Conservation (phyloP, 1,140 invertebrate species). For the Globodera ellingtonae region DNA sequence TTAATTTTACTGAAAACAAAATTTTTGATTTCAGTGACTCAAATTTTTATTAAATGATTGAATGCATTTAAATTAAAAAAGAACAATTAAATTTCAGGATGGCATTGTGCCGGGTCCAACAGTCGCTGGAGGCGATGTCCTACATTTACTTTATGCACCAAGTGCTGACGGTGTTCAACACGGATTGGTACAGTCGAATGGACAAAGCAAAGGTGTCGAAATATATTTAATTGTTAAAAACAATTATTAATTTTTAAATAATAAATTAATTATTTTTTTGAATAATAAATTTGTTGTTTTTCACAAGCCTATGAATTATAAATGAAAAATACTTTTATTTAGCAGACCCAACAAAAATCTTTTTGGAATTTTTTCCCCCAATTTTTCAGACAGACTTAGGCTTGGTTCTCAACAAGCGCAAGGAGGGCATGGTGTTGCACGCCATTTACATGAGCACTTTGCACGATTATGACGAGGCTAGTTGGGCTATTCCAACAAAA, state of each 20-base stretch:
- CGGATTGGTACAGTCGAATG: background rate
- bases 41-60: background rate
- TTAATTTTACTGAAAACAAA: too few species aligned
- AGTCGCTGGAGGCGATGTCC: slow-evolving; percentile 33
- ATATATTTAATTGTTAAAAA: background rate
- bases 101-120: slow-evolving; percentile 35
- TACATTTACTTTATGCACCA: slow-evolving; percentile 32
- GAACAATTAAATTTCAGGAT: slow-evolving; percentile 12
- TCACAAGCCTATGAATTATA: background rate
- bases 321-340: background rate
- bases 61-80: background rate
- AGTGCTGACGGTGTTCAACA: background rate
- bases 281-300: background rate
- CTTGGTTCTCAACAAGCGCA: slow-evolving; percentile 11
- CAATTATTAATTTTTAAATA: too few species aligned
- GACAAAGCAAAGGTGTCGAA: background rate
- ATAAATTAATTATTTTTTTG: too few species aligned
- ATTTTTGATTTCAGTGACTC: too few species aligned
- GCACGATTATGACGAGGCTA: slow-evolving; percentile 47
- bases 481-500: background rate
- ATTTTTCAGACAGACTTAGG: slow-evolving; percentile 10
- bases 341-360: background rate
- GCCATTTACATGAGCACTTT: slow-evolving; percentile 42
- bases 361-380: slow-evolving; percentile 1
- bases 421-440: slow-evolving; percentile 34